phyloP scores from a whole-genome alignment of 1,140 invertebrate genomes.

The Papilio helenus region DNA sequence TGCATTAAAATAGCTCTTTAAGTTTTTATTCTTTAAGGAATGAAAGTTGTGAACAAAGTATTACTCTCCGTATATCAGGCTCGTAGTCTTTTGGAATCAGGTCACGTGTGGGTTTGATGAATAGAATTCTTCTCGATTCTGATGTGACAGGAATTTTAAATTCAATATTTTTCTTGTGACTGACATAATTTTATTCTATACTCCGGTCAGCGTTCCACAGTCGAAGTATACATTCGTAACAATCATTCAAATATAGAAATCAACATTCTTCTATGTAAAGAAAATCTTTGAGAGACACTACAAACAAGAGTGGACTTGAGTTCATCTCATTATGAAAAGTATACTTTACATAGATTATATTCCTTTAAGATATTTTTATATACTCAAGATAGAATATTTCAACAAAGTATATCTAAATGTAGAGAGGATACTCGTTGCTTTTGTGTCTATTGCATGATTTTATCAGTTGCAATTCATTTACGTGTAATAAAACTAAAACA shows the following conservation, averaged over 20 bases:
- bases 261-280: background rate
- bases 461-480: background rate
- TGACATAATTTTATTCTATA: background rate
- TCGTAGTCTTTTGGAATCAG: background rate
- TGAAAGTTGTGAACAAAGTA: background rate
- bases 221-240: too few relatives aligned
- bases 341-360: background rate
- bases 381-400: background rate
- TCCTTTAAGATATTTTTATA: background rate
- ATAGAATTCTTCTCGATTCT: background rate
- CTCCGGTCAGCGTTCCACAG: background rate
- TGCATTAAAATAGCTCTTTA: too few relatives aligned
- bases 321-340: background rate
- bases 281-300: background rate
- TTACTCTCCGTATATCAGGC: background rate
- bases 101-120: conserved; percentile 19
- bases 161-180: background rate
- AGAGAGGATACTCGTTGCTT: too few relatives aligned
- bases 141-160: conserved; percentile 13
- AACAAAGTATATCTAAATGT: too few relatives aligned
- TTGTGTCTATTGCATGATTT: background rate
- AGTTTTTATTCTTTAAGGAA: background rate
- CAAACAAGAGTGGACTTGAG: background rate
- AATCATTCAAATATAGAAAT: too few relatives aligned
- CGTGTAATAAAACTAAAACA: background rate